These are phyloP conservation scores for Petroica traversi DNA, from an alignment of 2,113 vertebrate genomes.

Conservation along the genomic window DNA sequence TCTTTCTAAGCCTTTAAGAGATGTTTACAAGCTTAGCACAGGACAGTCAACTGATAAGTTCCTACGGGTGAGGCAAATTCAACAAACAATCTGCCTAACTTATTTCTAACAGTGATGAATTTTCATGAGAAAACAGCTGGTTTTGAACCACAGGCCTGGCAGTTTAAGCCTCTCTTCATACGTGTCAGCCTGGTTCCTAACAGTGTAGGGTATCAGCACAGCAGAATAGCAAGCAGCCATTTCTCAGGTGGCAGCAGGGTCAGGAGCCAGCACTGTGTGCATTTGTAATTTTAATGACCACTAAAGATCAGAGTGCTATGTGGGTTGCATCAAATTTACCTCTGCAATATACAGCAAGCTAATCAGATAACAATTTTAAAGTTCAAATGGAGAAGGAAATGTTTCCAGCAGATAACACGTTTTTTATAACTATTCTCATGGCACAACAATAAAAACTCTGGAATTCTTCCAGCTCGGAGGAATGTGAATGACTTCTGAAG, in stretches of 20 bases:
- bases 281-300: neutral
- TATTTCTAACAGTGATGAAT: neutral
- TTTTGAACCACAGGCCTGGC: neutral
- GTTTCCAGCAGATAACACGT: conserved; percentile 12
- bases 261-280: neutral
- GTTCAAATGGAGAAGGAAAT: conserved; percentile 38
- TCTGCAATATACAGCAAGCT: conserved; percentile 9
- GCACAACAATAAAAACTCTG: conserved; percentile 15
- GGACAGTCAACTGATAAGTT: neutral
- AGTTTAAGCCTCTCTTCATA: neutral
- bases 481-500: conserved; percentile 24
- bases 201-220: neutral
- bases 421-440: conserved; percentile 18
- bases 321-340: neutral
- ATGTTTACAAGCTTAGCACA: neutral
- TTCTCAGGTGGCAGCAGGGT: neutral
- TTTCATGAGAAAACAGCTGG: neutral
- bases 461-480: conserved; percentile 15
- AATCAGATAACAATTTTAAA: conserved; percentile 34
- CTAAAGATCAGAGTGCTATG: neutral
- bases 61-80: neutral
- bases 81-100: neutral
- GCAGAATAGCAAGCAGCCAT: neutral
- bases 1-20: neutral
- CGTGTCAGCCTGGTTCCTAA: neutral